Evolutionary conservation across 2,888 invertebrate genomes (phyloP), one percentile per base, ranked within the genome.

Genomic region (Lissocephala sabroskyi): DNA sequence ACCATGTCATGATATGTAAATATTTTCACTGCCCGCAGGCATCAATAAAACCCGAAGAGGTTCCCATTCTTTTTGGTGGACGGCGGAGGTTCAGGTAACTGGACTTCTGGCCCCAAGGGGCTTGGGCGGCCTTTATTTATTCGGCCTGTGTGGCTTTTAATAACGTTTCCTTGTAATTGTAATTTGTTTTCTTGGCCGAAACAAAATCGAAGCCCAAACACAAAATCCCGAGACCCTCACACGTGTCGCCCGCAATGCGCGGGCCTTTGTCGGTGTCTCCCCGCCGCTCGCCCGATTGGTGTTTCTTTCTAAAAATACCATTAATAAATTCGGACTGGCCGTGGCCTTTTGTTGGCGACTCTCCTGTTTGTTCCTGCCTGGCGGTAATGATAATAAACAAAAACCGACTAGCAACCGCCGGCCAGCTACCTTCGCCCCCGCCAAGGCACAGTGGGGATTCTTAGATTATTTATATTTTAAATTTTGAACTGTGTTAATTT

Each of bases 161-260:
- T 80, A 80, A 79, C 79, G 65, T 79, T 79, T 79, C 74, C 74
- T 75, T 80, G 81, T 80, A 79, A 79, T 81, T 79, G 81, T 80
- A 80, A 79, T 76, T 79, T 77, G 66, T 74, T 73, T 78, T 66
- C 68, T 61, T 63, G 51, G 10, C 10, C 13, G 4, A 29, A 33
- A 46, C 32, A 26, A 40, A 40, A 33, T 2, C 28, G 33, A 26
- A 23, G 17, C 10, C 30, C 23, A 23, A 5, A 23, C 23, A 23
- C 23, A n/a, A n/a, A n/a, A n/a, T n/a, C n/a, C n/a, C n/a, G n/a
- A n/a, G n/a, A n/a, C n/a, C n/a, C n/a, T n/a, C n/a, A 23, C 23
- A 23, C 23, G 23, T 23, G 23, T n/a, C n/a, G n/a, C n/a, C n/a
- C n/a, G n/a, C n/a, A n/a, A n/a, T 23, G 23, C 23, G 3, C 4